phyloP scores from a whole-genome alignment of 35 echinoderm and acorn worm genomes.

The Apostichopus californicus region DNA sequence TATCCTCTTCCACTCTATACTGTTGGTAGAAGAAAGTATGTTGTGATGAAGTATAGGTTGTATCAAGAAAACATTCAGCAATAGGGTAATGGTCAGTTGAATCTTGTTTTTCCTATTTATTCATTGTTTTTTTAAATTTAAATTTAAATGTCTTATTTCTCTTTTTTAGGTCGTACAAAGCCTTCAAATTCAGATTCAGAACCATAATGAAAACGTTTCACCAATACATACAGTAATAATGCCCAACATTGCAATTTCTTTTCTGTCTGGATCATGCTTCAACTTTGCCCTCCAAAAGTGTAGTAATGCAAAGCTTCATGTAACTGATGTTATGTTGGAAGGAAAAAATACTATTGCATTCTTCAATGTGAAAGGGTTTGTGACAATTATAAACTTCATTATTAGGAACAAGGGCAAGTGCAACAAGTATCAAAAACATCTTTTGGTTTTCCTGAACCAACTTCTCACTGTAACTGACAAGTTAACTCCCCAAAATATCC shows the following conservation, averaged over 20 bases:
- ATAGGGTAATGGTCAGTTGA: not conserved
- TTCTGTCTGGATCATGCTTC: not conserved
- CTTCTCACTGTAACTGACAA: too few relatives aligned
- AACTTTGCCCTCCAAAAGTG: conserved; percentile 2
- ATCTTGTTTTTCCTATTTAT: too few relatives aligned
- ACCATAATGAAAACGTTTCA: too few relatives aligned
- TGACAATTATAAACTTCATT: conserved; percentile 15
- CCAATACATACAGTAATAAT: too few relatives aligned
- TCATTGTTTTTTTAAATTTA: too few relatives aligned
- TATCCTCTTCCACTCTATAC: not conserved
- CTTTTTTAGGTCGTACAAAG: too few relatives aligned
- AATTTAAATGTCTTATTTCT: not conserved
- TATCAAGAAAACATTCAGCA: not conserved
- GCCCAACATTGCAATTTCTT: not conserved
- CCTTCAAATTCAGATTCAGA: too few relatives aligned
- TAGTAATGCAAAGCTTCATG: not conserved
- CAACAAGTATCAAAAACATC: too few relatives aligned
- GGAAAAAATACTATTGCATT: conserved; percentile 16
- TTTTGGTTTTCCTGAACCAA: too few relatives aligned
- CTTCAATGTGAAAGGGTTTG: conserved; percentile 3
- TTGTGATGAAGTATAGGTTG: not conserved
- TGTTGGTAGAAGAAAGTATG: conserved; percentile 4
- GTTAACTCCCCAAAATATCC: too few relatives aligned
- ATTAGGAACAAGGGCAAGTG: too few relatives aligned
- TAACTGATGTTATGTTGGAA: not conserved